Base-by-base conservation (phyloP, 2,888 invertebrate species). In the Deilephila elpenor region DNA sequence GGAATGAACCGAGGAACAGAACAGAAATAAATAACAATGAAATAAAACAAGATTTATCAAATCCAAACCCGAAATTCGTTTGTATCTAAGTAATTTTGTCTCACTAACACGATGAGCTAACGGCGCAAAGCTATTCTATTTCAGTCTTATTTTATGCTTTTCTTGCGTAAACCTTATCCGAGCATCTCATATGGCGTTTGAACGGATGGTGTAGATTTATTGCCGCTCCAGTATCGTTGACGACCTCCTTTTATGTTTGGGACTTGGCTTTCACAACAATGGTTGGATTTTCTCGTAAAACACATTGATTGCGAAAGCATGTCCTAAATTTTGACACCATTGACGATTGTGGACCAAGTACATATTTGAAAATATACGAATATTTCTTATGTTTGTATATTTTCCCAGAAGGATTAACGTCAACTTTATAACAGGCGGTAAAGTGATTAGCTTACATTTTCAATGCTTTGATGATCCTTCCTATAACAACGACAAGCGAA, bases 121-220 rank as follows among this genome's bases (percentile, higher is more conserved):
- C 44, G 44, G 56, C 6, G 56, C 51, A 51, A 20, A 44, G 6
- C 25, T 44, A 11, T 14, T n/a, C n/a, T 67, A 64, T 64, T 25
- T 67, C 17, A 25, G 25, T 14, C 7, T 56, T 25, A 7, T 62
- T 62, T 64, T 64, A 51, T 67, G 67, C 17, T 14, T 25, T 51
- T 51, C 6, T 67, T 67, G 20, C 64, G 64, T 11, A 67, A 25
- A 67, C 51, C 20, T 37, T 20, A 44, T 67, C 44, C 25, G 14
- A 67, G 67, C 51, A 44, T 7, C 44, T 51, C 25, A 37, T 19
- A n/a, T 62, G 62, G 67, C 20, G 51, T 67, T 25, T 67, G 19
- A 51, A 34, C 67, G 51, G 14, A 25, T 51, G 67, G 67, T 67
- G 67, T 67, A 44, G 67, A 51, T 67, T 67, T 67, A 51, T 67